These are phyloP conservation scores for Colletes collaris DNA, from an alignment of 2,888 invertebrate species.

Conservation along the genomic window DNA sequence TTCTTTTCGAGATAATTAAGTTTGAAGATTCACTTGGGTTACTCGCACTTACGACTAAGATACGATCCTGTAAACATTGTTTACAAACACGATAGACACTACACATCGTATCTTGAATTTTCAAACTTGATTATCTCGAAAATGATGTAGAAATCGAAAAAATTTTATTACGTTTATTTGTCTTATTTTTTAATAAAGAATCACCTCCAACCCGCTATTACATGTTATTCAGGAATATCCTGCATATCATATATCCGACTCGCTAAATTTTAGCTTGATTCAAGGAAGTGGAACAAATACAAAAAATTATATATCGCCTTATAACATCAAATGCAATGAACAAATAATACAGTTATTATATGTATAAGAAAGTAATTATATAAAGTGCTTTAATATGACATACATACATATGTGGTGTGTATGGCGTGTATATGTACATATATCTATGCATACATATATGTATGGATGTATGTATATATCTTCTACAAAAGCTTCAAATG, in stretches of 20 bases:
- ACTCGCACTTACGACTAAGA: too few species aligned
- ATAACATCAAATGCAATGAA: conserved; percentile 52
- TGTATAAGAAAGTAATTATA: conserved; percentile 58
- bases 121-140: too few species aligned
- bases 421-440: neutral
- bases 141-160: too few species aligned
- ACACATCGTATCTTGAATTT: too few species aligned
- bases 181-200: too few species aligned
- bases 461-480: conserved; percentile 33
- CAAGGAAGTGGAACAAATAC: conserved; percentile 50
- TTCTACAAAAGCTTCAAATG: conserved; percentile 52
- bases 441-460: conserved; percentile 18
- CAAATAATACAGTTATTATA: conserved; percentile 59
- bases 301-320: conserved; percentile 56
- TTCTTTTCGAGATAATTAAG: too few species aligned
- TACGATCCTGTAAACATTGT: too few species aligned
- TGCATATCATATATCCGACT: conserved; percentile 36
- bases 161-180: too few species aligned
- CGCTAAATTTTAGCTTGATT: conserved; percentile 48
- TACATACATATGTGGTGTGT: conserved; percentile 14
- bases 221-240: too few species aligned
- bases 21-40: too few species aligned
- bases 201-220: too few species aligned
- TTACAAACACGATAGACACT: too few species aligned
- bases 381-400: conserved; percentile 66